Evolutionary conservation across 2,888 invertebrate species (phyloP), one percentile per base, ranked within the genome.

Genomic region (Mythimna loreyi): DNA sequence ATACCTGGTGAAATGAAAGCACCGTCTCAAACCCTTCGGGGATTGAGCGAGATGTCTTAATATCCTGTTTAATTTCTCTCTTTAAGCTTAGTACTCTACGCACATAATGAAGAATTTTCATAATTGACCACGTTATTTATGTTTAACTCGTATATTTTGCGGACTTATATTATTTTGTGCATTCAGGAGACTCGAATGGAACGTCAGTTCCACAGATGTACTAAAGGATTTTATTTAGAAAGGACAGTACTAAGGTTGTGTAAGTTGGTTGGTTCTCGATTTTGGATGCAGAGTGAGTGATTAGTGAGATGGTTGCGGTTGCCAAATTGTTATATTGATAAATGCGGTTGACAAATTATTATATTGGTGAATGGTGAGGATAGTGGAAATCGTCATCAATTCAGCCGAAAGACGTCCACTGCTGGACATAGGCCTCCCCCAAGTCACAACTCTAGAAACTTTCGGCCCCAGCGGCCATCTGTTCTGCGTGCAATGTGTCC

Each of bases 111-210:
- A 77, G 55, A 28, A 61, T 50, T 55, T 33, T 65, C 62, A 66
- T 81, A 75, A 83, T 78, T 78, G 57, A 50, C 19, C 53, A 19
- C 28, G 59, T 58, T 69, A 78, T 79, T 79, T 72, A 83, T 66
- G 67, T 28, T 52, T 60, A 36, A 56, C 55, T 70, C 63, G 47
- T 77, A 83, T 71, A 72, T 75, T 65, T 63, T 16, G 60, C 23
- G 11, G 67, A 62, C 77, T 40, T 82, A 80, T 84, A 75, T 84
- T 75, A 80, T 76, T 75, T 49, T 52, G 67, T 60, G 45, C 67
- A 63, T 75, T 72, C 59, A 30, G 16, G 52, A 23, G 21, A 58
- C 28, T 23, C 52, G 75, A 82, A 83, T 84, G 75, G 74, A 80
- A 84, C 21, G 75, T 71, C 85, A 78, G 66, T 40, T 21, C 33